phyloP scores from a whole-genome alignment of 2,797 vertebrate species.

The Sternarchorhynchus goeldii region DNA sequence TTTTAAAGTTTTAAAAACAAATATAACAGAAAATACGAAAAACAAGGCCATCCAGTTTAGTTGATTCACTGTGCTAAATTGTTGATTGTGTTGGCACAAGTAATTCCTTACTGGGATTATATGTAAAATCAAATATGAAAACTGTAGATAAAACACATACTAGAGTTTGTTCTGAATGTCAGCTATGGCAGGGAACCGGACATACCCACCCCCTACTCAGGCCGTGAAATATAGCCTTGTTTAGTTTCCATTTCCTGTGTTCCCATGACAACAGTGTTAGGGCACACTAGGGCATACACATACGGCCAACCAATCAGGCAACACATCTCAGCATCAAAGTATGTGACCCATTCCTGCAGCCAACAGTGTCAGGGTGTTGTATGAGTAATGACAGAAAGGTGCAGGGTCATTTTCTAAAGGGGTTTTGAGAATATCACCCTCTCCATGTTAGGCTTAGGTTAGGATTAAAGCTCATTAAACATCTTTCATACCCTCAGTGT shows the following conservation, averaged over 20 bases:
- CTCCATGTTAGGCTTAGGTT: constrained; percentile 36
- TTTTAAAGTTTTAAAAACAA: too few relatives aligned
- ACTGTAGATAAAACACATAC: constrained; percentile 60
- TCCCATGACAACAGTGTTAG: constrained; percentile 65
- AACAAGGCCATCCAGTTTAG: too few relatives aligned
- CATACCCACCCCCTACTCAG: constrained; percentile 49
- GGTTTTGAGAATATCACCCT: constrained; percentile 49
- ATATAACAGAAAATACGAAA: too few relatives aligned
- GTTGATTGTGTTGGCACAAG: too few relatives aligned
- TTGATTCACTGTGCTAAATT: too few relatives aligned
- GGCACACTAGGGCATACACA: constrained; percentile 62
- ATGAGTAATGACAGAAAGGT: constrained; percentile 63
- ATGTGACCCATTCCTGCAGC: not conserved
- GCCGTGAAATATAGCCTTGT: constrained; percentile 52
- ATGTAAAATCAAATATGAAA: too few relatives aligned
- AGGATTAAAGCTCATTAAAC: not conserved
- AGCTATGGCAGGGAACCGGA: constrained; percentile 60
- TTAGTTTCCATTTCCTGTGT: constrained; percentile 60
- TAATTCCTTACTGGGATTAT: too few relatives aligned
- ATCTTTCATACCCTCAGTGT: not conserved
- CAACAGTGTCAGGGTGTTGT: constrained; percentile 38
- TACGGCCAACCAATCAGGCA: constrained; percentile 62
- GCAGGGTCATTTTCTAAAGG: constrained; percentile 57
- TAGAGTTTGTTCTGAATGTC: constrained; percentile 71
- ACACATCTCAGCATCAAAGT: constrained; percentile 15